These are phyloP conservation scores for Semnornis frantzii DNA, from an alignment of 2,113 vertebrate species.

Conservation along the genomic window DNA sequence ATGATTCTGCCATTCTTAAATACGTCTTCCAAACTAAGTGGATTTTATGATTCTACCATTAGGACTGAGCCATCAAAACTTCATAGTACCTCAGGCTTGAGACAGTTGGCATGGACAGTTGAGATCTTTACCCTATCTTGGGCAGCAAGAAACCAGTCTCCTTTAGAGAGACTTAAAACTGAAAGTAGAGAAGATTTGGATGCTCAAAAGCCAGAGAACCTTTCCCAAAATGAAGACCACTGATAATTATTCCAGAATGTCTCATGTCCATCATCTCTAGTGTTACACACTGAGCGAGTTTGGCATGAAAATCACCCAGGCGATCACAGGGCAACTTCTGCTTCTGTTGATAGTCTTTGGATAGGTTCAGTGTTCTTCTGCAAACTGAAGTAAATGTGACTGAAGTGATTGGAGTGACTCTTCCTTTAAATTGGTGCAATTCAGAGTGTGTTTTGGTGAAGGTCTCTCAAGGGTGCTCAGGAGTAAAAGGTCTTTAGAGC, in stretches of 20 bases:
- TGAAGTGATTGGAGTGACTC: neutral
- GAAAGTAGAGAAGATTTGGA: neutral
- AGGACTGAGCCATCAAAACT: neutral
- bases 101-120: neutral
- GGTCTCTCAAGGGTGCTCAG: neutral
- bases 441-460: neutral
- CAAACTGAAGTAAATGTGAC: neutral
- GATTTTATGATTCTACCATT: neutral
- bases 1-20: no score
- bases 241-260: neutral
- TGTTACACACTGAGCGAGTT: neutral
- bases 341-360: neutral
- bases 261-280: neutral
- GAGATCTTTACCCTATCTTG: neutral
- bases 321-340: neutral
- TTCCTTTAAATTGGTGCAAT: neutral
- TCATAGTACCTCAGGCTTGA: neutral
- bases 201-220: neutral
- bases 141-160: neutral
- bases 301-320: neutral
- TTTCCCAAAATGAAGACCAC: neutral
- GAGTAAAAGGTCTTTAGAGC: neutral
- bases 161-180: neutral
- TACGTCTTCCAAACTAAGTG: no score
- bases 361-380: neutral